These are phyloP conservation scores for Steatornis caripensis DNA, from an alignment of 2,113 vertebrate species.

Conservation along the genomic window DNA sequence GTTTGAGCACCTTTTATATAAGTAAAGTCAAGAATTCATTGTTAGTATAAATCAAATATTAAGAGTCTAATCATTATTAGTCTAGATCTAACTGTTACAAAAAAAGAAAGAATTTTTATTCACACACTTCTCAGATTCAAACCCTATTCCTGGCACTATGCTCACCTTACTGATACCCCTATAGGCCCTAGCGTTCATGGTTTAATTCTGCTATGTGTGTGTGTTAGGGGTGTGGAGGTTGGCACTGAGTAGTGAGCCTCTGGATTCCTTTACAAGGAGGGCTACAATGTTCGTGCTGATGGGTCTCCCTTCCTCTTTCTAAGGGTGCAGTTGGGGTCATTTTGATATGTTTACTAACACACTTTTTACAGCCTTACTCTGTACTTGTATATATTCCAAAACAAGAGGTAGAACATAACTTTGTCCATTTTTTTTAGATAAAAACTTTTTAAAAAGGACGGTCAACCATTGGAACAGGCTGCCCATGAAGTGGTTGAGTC, in stretches of 20 bases:
- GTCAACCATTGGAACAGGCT: neutral
- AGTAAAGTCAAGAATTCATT: neutral
- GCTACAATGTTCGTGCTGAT: neutral
- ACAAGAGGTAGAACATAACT: no score
- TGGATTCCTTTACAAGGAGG: neutral
- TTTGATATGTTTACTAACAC: neutral
- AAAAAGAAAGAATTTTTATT: neutral
- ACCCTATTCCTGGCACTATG: neutral
- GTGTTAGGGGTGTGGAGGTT: accelerated
- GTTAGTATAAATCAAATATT: neutral
- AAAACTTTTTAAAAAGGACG: no score
- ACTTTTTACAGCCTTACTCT: neutral
- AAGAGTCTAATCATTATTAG: neutral
- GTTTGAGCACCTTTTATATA: neutral
- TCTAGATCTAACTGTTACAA: neutral
- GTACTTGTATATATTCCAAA: no score
- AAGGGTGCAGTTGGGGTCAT: accelerated
- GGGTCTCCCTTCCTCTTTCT: neutral
- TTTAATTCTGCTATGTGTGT: neutral
- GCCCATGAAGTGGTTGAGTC: no score
- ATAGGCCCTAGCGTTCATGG: neutral
- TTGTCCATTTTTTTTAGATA: no score
- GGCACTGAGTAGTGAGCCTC: neutral
- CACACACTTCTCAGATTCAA: neutral
- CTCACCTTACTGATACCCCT: accelerated